Evolutionary conservation across 2,113 vertebrate genomes (phyloP).

Genomic region (Pseudopodoces humilis): DNA sequence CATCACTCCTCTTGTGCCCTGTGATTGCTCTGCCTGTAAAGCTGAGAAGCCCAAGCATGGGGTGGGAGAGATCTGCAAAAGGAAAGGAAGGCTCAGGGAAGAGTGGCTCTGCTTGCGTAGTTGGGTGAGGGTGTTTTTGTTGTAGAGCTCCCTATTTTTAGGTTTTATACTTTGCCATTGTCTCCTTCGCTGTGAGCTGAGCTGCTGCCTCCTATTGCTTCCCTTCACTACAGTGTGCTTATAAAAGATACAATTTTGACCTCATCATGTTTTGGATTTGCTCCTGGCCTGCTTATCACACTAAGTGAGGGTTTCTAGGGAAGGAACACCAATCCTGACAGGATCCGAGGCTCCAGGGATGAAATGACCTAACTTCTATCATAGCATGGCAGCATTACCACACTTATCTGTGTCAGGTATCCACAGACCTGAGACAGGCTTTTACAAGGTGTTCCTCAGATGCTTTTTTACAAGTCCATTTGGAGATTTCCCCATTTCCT

Average conservation of each 20-base stretch:
- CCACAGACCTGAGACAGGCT: neutral
- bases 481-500: neutral
- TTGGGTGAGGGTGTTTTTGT: neutral
- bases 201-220: neutral
- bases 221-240: neutral
- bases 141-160: neutral
- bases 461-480: neutral
- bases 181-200: neutral
- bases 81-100: neutral
- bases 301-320: neutral
- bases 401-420: neutral
- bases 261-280: neutral
- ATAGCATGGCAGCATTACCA: neutral
- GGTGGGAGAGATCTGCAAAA: neutral
- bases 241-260: neutral
- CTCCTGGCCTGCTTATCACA: neutral
- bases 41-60: neutral
- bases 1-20: rapidly evolving
- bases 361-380: neutral
- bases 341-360: neutral
- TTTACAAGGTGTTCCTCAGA: neutral
- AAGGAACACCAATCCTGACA: neutral
- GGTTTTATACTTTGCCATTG: neutral
- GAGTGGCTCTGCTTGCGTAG: neutral
- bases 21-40: neutral